Conservation (phyloP, 2,113 vertebrate genomes). For the Capra hircus region DNA sequence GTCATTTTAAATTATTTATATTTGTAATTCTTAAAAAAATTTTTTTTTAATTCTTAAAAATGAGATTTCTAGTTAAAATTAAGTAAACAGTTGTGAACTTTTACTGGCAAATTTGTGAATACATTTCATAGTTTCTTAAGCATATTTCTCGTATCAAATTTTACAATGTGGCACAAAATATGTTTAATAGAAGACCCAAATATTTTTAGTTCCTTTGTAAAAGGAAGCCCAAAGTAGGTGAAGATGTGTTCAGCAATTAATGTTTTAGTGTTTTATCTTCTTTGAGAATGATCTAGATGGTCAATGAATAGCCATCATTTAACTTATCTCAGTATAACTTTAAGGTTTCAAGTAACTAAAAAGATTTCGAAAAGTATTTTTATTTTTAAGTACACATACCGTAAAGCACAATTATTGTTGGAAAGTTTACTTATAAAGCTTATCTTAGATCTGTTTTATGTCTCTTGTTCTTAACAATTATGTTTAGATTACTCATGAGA, state of each 20-base stretch:
- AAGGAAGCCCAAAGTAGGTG: not conserved
- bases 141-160: not conserved
- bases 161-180: not conserved
- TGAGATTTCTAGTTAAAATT: not conserved
- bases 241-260: not conserved
- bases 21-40: not conserved
- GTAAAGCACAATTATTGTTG: not conserved
- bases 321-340: not conserved
- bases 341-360: not conserved
- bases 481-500: not conserved
- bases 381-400: not conserved
- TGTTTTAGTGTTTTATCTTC: not conserved
- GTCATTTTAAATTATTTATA: not conserved
- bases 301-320: not conserved
- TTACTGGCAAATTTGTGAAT: not conserved
- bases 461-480: not conserved
- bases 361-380: not conserved
- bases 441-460: not conserved
- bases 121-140: not conserved
- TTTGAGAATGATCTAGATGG: not conserved
- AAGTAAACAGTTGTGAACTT: not conserved
- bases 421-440: not conserved
- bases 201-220: not conserved
- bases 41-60: not conserved
- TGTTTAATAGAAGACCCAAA: not conserved